Conservation (phyloP, 2,888 invertebrate genomes). For the Helleia helle region DNA sequence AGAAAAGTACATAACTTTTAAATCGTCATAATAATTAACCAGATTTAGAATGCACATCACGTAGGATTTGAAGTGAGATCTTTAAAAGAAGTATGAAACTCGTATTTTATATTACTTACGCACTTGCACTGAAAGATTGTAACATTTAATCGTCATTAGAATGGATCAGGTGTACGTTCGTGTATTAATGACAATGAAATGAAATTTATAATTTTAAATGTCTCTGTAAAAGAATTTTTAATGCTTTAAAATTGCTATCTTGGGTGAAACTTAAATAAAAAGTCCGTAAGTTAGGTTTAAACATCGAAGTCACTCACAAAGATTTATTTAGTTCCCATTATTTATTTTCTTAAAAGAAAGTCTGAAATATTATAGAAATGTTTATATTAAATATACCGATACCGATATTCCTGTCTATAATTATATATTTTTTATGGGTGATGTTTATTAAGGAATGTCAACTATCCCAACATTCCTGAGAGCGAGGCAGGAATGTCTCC, state of each 20-base stretch:
- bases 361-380: no score
- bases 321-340: no score
- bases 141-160: background rate
- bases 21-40: background rate
- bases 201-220: no score
- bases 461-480: constrained; percentile 48
- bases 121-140: background rate
- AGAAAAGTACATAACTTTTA: no score
- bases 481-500: constrained; percentile 47
- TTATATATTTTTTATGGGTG: constrained; percentile 11
- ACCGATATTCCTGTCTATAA: background rate
- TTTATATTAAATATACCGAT: no score
- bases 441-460: constrained; percentile 39
- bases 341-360: no score
- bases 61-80: constrained; percentile 1
- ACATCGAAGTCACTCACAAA: no score
- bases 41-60: background rate
- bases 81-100: background rate
- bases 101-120: background rate
- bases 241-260: no score
- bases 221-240: no score
- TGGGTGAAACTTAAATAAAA: no score
- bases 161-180: background rate
- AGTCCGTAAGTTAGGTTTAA: no score
- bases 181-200: background rate